Evolutionary conservation across 2,888 invertebrate genomes (phyloP).

Genomic region (Dermolepida albohirtum): DNA sequence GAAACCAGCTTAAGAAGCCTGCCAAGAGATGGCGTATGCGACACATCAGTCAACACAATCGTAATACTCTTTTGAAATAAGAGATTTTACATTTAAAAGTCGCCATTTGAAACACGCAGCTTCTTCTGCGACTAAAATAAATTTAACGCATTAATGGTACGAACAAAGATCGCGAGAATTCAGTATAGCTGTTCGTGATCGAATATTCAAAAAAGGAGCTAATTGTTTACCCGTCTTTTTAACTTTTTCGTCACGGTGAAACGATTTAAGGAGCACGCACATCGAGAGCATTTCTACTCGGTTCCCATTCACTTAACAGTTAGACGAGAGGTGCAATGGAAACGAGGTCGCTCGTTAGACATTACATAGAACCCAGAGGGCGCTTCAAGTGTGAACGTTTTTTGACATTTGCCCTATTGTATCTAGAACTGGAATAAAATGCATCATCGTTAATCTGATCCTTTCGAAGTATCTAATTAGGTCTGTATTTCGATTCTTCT

Average conservation of each 20-base stretch:
- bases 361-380: conserved; percentile 10
- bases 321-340: conserved; percentile 34
- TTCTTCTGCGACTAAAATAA: no score
- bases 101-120: no score
- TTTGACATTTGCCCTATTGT: conserved; percentile 25
- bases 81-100: no score
- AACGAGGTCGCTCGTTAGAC: conserved; percentile 18
- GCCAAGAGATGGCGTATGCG: no score
- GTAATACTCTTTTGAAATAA: no score
- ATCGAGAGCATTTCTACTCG: conserved; percentile 23
- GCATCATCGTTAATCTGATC: not conserved
- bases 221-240: conserved; percentile 28
- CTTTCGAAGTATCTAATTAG: not conserved
- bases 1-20: no score
- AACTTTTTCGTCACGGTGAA: conserved; percentile 25
- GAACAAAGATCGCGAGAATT: not conserved
- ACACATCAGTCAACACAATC: no score
- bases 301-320: conserved; percentile 33
- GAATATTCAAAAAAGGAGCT: conserved; percentile 14
- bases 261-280: conserved; percentile 21
- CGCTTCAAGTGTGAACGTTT: conserved; percentile 9
- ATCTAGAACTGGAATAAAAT: conserved; percentile 17
- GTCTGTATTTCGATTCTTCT: not conserved
- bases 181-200: not conserved
- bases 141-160: no score